Conservation (phyloP, 2,113 vertebrate species). For the Stegastes partitus region DNA sequence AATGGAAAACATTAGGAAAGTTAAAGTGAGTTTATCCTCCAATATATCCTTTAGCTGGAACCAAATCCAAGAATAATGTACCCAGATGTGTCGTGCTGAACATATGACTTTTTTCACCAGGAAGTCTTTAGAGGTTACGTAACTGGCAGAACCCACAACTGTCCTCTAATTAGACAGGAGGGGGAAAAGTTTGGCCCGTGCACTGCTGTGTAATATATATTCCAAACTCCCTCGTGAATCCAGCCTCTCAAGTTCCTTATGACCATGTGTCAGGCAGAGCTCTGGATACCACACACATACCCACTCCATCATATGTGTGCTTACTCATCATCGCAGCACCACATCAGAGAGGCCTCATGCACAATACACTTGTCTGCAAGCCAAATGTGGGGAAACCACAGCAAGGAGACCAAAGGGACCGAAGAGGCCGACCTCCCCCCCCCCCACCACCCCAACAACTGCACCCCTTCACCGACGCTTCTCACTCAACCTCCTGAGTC, state of each 20-base stretch:
- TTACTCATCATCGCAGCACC: constrained; percentile 73
- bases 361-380: constrained; percentile 74
- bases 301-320: constrained; percentile 66
- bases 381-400: constrained; percentile 77
- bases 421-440: constrained; percentile 23
- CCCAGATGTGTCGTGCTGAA: constrained; percentile 53
- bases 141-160: constrained; percentile 64
- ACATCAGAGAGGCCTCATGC: constrained; percentile 74
- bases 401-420: constrained; percentile 69
- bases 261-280: constrained; percentile 72
- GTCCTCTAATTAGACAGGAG: constrained; percentile 70
- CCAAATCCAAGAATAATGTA: constrained; percentile 43
- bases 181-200: constrained; percentile 58
- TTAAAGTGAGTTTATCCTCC: constrained; percentile 31
- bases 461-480: neutral
- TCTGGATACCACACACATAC: constrained; percentile 69
- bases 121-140: constrained; percentile 66
- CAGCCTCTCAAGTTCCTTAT: constrained; percentile 51
- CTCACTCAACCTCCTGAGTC: constrained; percentile 54
- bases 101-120: constrained; percentile 52
- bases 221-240: constrained; percentile 52
- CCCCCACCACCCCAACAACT: neutral
- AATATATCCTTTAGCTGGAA: constrained; percentile 22
- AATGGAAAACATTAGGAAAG: constrained; percentile 25
- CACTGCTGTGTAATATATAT: constrained; percentile 67